These are phyloP conservation scores for Aricia agestis DNA, from an alignment of 1,140 invertebrate genomes.

Conservation along the genomic window DNA sequence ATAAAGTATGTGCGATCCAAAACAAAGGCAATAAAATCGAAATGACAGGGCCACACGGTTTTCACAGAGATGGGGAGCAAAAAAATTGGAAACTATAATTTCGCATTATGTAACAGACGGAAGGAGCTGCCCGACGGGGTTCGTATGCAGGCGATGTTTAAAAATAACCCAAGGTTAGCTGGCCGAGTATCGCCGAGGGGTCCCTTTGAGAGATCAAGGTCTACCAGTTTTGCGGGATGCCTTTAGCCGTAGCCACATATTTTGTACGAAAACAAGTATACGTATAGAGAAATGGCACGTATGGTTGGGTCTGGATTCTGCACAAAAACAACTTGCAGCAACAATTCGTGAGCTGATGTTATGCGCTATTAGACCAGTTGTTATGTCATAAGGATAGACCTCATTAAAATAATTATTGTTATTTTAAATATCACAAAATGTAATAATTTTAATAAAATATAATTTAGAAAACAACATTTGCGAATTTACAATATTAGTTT, in stretches of 20 bases:
- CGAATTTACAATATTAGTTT: too few species aligned
- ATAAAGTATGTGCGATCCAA: conserved; percentile 70
- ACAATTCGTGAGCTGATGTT: background rate
- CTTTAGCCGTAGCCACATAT: conserved; percentile 43
- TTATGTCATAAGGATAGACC: background rate
- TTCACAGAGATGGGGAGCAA: conserved; percentile 51
- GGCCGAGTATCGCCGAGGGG: conserved; percentile 54
- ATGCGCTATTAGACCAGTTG: background rate
- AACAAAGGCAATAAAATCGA: conserved; percentile 68
- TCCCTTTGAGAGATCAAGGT: conserved; percentile 72
- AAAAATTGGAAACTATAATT: conserved; percentile 67
- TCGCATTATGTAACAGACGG: conserved; percentile 73
- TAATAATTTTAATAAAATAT: too few species aligned
- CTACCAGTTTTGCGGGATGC: conserved; percentile 66
- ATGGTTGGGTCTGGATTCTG: conserved; percentile 8
- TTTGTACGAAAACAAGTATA: conserved; percentile 42
- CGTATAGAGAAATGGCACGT: conserved; percentile 32
- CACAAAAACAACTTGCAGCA: conserved; percentile 10
- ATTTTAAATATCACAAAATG: too few species aligned
- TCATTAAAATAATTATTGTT: too few species aligned
- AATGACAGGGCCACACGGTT: conserved; percentile 73
- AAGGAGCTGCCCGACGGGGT: conserved; percentile 64
- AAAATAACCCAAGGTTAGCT: conserved; percentile 73
- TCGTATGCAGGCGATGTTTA: conserved; percentile 65
- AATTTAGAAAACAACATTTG: too few species aligned